A percentile compares a stretch with the other conserved stretches of the same genome.
phyloP scores from a whole-genome alignment of 2,797 vertebrate genomes.

The Miichthys miiuy region DNA sequence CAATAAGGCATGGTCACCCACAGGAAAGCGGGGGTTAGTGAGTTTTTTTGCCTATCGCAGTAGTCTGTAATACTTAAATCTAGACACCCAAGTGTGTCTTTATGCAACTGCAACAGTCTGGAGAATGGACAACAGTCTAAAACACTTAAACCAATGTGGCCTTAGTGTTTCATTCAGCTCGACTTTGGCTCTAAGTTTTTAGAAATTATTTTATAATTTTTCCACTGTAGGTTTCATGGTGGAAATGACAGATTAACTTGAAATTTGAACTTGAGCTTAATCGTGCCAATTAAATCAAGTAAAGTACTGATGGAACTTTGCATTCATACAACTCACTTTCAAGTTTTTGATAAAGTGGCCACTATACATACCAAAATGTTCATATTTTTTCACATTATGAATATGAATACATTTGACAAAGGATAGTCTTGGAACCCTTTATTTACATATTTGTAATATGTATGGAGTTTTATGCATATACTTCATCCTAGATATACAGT shows the following conservation, averaged over 20 bases:
- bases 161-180: background rate
- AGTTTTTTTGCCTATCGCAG: background rate
- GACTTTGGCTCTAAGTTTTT: background rate
- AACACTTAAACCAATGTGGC: background rate
- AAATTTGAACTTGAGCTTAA: background rate
- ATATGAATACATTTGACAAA: no score
- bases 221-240: background rate
- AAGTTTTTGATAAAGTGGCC: no score
- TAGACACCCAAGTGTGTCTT: background rate
- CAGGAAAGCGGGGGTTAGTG: background rate
- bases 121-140: background rate
- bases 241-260: background rate
- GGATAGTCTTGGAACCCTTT: no score
- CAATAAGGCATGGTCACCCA: constrained; percentile 19
- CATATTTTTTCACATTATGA: no score
- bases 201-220: background rate
- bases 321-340: no score
- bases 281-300: no score
- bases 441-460: background rate
- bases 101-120: background rate
- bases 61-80: background rate
- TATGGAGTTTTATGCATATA: background rate
- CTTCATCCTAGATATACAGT: no score
- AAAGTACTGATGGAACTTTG: no score
- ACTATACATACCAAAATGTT: no score